Conservation (phyloP, 2,888 invertebrate species). For the Epinotia nisella region DNA sequence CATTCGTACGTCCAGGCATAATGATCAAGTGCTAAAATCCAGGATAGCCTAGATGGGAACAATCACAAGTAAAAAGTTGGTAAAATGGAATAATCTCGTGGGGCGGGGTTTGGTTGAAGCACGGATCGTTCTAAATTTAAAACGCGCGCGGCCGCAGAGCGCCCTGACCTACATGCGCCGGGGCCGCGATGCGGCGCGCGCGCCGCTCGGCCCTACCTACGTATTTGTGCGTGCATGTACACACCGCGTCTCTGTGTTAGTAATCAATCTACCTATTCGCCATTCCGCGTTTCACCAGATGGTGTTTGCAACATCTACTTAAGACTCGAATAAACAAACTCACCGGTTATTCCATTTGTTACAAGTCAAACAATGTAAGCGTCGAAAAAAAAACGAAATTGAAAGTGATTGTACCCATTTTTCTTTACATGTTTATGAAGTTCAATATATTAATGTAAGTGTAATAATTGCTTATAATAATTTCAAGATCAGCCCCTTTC, state of each 20-base stretch:
- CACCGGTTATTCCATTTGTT: background rate
- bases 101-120: slow-evolving; percentile 80
- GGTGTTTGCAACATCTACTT: slow-evolving; percentile 75
- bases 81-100: slow-evolving; percentile 73
- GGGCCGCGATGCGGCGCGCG: slow-evolving; percentile 84
- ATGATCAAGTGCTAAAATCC: background rate
- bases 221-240: slow-evolving; percentile 64
- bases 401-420: too few relatives aligned
- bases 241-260: slow-evolving; percentile 70
- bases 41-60: slow-evolving; percentile 52
- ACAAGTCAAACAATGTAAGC: background rate
- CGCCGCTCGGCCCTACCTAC: slow-evolving; percentile 56
- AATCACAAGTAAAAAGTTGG: slow-evolving; percentile 55
- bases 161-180: slow-evolving; percentile 84
- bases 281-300: slow-evolving; percentile 81
- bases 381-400: background rate
- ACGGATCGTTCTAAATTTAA: slow-evolving; percentile 84
- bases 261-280: slow-evolving; percentile 68
- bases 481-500: background rate
- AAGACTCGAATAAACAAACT: slow-evolving; percentile 56
- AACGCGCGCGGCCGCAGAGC: slow-evolving; percentile 83
- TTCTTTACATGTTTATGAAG: too few relatives aligned
- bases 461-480: background rate
- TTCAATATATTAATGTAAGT: background rate
- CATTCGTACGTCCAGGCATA: background rate